Evolutionary conservation across 2,113 vertebrate genomes (phyloP).

Genomic region (Serinus canaria): DNA sequence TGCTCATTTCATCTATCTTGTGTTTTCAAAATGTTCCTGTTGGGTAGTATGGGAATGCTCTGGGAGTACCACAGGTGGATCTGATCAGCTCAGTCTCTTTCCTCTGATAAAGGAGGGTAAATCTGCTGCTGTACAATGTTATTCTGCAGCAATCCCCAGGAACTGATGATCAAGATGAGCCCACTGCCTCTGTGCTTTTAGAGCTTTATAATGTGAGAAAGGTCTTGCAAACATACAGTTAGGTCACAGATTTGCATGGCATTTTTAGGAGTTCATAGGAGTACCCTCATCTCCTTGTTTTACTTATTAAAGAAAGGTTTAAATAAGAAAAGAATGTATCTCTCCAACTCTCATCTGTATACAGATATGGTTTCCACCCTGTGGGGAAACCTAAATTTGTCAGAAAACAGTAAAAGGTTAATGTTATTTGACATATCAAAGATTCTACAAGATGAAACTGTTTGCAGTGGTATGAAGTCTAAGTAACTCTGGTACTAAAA

Average conservation of each 20-base stretch:
- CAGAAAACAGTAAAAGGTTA: background rate
- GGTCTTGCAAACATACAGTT: background rate
- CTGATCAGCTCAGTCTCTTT: background rate
- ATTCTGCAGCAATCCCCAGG: background rate
- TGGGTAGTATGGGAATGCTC: background rate
- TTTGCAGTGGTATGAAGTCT: background rate
- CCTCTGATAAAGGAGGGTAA: background rate
- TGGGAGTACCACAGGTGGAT: too few species aligned
- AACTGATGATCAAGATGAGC: background rate
- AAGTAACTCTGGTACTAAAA: background rate
- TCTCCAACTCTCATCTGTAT: background rate
- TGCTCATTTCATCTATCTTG: fast-evolving
- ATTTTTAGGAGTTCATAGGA: background rate
- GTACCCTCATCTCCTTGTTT: background rate
- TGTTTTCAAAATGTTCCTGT: background rate
- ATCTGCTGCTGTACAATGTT: fast-evolving
- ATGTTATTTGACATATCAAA: background rate
- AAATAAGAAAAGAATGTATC: background rate
- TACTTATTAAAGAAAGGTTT: background rate
- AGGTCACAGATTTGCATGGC: background rate
- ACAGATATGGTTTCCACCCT: background rate
- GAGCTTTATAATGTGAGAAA: background rate
- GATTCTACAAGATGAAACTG: background rate
- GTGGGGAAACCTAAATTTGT: background rate
- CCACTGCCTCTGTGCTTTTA: background rate